These are phyloP conservation scores for Prinia subflava DNA, from an alignment of 2,113 vertebrate species.

Conservation along the genomic window DNA sequence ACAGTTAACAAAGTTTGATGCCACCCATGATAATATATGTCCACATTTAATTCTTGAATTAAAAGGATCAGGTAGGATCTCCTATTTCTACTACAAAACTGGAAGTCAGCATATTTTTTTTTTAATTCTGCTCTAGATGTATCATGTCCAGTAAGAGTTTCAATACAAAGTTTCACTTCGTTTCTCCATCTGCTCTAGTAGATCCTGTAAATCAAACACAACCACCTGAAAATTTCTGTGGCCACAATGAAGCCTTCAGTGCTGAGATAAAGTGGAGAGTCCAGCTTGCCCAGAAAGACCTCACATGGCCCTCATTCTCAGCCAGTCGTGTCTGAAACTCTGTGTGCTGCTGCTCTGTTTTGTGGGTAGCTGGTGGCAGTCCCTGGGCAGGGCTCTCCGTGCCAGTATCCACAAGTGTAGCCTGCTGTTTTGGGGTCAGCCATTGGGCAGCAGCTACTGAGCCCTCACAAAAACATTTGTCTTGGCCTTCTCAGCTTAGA, in stretches of 20 bases:
- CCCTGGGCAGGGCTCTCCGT: neutral
- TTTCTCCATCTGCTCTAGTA: neutral
- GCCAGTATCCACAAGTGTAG: neutral
- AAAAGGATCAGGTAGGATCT: neutral
- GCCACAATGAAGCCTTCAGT: neutral
- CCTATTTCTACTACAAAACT: neutral
- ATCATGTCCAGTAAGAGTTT: neutral
- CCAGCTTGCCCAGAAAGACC: neutral
- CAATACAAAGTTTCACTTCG: neutral
- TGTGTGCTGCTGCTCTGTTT: neutral
- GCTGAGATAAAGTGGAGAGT: neutral
- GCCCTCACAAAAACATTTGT: constrained; percentile 38
- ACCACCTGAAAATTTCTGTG: neutral
- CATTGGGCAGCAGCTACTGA: neutral
- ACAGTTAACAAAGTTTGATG: neutral
- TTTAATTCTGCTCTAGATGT: neutral
- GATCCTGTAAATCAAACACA: neutral
- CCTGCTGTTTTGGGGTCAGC: neutral
- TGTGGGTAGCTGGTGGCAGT: neutral
- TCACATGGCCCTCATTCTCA: neutral
- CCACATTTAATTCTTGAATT: neutral
- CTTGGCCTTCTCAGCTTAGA: constrained; percentile 32
- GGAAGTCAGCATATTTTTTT: neutral
- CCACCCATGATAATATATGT: neutral
- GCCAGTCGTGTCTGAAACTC: neutral